Evolutionary conservation across 2,113 vertebrate genomes (phyloP).

Genomic region (western clawed frog (Xenopus tropicalis)): UCB_Xtro_10.0 CM004449.2:100302001-100302500

Average conservation of each 20-base stretch:
- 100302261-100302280: constrained; percentile 44
- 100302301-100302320: constrained; percentile 14
- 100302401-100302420: too few relatives aligned
- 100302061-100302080: constrained; percentile 20
- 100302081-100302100: background rate
- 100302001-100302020: constrained; percentile 21
- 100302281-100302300: constrained; percentile 47
- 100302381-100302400: background rate
- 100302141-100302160: constrained; percentile 54
- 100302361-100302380: constrained; percentile 6
- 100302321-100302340: background rate
- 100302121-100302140: constrained; percentile 53
- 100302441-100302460: too few relatives aligned
- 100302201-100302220: constrained; percentile 57
- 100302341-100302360: background rate
- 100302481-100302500: too few relatives aligned
- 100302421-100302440: too few relatives aligned
- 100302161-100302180: constrained; percentile 57
- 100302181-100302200: constrained; percentile 56
- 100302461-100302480: too few relatives aligned
- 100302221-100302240: constrained; percentile 52
- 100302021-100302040: constrained; percentile 38
- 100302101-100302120: background rate
- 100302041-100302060: constrained; percentile 21
- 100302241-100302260: constrained; percentile 49